Percentiles rank a stretch among this genome's conserved stretches.
Conservation (phyloP, 2,888 invertebrate species). For the Drosophila nigritarsus region DNA sequence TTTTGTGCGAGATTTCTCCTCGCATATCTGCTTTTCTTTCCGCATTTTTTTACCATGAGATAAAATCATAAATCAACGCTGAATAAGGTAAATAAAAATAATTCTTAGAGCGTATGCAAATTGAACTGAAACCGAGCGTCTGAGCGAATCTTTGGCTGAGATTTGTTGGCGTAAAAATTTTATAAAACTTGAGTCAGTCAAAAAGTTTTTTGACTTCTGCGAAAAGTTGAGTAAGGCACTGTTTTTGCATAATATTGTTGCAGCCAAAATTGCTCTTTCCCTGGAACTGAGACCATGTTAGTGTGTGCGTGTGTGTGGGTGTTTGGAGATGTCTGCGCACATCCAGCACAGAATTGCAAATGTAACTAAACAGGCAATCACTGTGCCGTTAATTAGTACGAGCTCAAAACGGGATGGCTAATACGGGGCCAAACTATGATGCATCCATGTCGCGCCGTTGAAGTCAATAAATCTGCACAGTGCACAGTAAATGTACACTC, state of each 20-base stretch:
- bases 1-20: constrained; percentile 37
- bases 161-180: constrained; percentile 71
- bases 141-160: constrained; percentile 55
- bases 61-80: constrained; percentile 82
- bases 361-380: constrained; percentile 41
- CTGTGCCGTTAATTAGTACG: constrained; percentile 58
- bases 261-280: constrained; percentile 53
- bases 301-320: background rate
- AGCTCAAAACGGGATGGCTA: constrained; percentile 52
- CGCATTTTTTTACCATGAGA: constrained; percentile 29
- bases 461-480: constrained; percentile 23
- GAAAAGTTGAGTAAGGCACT: constrained; percentile 48
- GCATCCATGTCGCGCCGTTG: background rate
- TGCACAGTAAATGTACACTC: constrained; percentile 3
- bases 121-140: constrained; percentile 65
- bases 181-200: constrained; percentile 75
- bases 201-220: constrained; percentile 64
- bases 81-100: constrained; percentile 81
- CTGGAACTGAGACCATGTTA: background rate
- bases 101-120: constrained; percentile 77
- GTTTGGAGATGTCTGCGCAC: background rate
- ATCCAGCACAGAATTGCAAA: background rate
- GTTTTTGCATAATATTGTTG: constrained; percentile 70
- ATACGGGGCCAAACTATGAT: constrained; percentile 18
- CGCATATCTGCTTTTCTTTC: constrained; percentile 3